Evolutionary conservation across 1,140 invertebrate species (phyloP).

Genomic region (Drosophila arizonae): DNA sequence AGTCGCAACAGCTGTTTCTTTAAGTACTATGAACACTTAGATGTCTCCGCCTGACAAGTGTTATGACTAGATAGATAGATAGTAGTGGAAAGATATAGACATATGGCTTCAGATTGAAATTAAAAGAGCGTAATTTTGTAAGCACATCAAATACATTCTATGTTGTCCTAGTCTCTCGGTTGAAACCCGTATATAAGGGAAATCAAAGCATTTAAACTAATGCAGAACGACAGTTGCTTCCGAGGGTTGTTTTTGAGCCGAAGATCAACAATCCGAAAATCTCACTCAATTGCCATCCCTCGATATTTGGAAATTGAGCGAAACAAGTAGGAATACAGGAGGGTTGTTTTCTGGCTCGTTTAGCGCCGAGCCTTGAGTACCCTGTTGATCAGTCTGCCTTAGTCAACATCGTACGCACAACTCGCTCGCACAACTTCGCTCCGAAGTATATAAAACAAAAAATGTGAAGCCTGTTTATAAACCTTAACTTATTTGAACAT

Average conservation of each 20-base stretch:
- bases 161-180: too few species aligned
- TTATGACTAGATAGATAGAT: neutral
- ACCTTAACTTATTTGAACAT: neutral
- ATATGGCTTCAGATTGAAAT: too few species aligned
- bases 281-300: neutral
- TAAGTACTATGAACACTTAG: neutral
- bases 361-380: neutral
- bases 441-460: neutral
- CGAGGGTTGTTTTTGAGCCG: too few species aligned
- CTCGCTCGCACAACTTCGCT: constrained; percentile 4
- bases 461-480: neutral
- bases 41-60: neutral
- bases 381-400: constrained; percentile 56
- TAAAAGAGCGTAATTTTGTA: too few species aligned
- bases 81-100: neutral
- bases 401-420: constrained; percentile 18
- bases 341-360: constrained; percentile 31
- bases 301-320: neutral
- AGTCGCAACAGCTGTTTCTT: neutral
- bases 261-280: neutral
- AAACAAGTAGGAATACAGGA: neutral
- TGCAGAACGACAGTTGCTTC: too few species aligned
- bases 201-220: neutral
- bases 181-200: neutral
- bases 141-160: too few species aligned